Conservation (phyloP, 2,797 vertebrate genomes). For the Premnoplex brunnescens region DNA sequence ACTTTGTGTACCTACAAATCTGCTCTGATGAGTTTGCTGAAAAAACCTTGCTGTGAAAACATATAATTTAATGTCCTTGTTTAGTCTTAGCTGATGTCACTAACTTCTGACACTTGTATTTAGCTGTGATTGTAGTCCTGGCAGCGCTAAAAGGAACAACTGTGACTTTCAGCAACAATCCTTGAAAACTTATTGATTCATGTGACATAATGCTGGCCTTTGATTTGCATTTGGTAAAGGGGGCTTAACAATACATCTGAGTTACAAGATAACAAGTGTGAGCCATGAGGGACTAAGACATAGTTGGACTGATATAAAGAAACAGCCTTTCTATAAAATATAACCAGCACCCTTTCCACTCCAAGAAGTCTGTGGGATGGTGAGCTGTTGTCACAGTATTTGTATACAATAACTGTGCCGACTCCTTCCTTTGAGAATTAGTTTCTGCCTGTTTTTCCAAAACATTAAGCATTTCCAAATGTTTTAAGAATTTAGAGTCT, state of each 20-base stretch:
- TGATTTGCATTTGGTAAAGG: neutral
- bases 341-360: neutral
- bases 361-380: neutral
- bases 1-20: neutral
- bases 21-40: neutral
- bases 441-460: neutral
- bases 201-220: neutral
- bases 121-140: neutral
- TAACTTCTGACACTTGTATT: neutral
- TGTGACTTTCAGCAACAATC: neutral
- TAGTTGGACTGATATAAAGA: neutral
- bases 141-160: neutral
- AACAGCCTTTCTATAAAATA: neutral
- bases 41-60: neutral
- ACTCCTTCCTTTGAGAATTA: neutral
- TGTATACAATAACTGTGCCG: neutral
- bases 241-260: neutral
- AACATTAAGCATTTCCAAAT: neutral
- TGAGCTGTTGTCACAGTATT: neutral
- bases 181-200: neutral
- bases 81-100: neutral
- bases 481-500: neutral
- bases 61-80: neutral
- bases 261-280: neutral
- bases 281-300: neutral